phyloP scores from a whole-genome alignment of 2,797 vertebrate genomes.

The Eulemur albifrons region DNA sequence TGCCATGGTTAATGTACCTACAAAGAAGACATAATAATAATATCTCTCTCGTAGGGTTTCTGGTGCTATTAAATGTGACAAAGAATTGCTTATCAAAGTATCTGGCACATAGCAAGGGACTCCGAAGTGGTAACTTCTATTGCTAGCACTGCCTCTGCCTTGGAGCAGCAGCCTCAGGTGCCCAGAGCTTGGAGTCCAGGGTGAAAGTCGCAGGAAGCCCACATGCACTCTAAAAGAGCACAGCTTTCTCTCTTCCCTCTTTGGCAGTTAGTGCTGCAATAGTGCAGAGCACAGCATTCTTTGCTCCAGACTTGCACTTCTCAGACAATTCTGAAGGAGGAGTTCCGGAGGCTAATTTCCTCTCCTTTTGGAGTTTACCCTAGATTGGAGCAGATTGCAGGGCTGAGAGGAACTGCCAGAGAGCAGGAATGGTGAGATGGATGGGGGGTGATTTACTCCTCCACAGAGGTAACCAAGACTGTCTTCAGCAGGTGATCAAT shows the following conservation, averaged over 20 bases:
- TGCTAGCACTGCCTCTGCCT: background rate
- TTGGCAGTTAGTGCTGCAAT: background rate
- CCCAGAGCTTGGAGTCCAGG: background rate
- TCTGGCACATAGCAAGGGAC: background rate
- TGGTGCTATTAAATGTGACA: background rate
- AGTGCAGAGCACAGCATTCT: background rate
- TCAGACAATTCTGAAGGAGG: background rate
- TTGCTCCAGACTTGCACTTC: background rate
- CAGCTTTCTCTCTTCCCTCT: background rate
- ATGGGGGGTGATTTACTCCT: background rate
- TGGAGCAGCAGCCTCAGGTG: background rate
- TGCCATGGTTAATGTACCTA: background rate
- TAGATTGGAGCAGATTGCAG: background rate
- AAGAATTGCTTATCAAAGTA: background rate
- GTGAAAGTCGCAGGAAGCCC: rapidly evolving
- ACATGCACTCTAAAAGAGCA: rapidly evolving
- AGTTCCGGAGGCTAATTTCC: background rate
- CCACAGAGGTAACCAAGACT: background rate
- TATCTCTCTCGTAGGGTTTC: background rate
- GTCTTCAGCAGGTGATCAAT: background rate
- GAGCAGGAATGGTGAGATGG: background rate
- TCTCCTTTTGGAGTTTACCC: background rate
- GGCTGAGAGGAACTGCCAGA: background rate
- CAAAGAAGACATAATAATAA: background rate
- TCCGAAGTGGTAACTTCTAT: background rate